Evolutionary conservation across 2,888 invertebrate species (phyloP).

Genomic region (Imbricaverruca yamaguchii): DNA sequence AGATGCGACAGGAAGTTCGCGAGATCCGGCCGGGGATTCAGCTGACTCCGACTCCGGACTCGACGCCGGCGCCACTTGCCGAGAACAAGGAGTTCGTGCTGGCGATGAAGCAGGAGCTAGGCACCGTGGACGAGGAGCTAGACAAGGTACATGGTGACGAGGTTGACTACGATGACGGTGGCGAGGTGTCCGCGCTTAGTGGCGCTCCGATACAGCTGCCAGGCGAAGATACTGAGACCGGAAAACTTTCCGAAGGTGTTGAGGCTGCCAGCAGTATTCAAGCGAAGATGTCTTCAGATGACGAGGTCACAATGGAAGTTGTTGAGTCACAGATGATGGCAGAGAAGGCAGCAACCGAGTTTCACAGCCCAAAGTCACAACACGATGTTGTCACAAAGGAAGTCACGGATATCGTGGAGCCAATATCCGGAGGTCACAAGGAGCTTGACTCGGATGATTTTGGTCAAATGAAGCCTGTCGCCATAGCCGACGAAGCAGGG

Average conservation of each 20-base stretch:
- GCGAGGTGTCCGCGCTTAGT: not conserved
- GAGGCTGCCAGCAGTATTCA: too few relatives aligned
- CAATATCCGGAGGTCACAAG: too few relatives aligned
- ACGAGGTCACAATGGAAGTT: too few relatives aligned
- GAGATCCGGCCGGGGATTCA: constrained; percentile 2
- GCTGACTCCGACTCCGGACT: not conserved
- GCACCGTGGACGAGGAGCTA: constrained; percentile 11
- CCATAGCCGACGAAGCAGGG: too few relatives aligned
- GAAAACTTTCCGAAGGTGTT: too few relatives aligned
- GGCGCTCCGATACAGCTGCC: too few relatives aligned
- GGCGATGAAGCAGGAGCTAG: constrained; percentile 5
- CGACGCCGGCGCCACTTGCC: not conserved
- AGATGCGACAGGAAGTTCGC: not conserved
- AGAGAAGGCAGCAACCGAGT: not conserved
- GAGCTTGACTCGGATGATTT: not conserved
- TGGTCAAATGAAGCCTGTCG: too few relatives aligned
- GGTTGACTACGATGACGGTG: not conserved
- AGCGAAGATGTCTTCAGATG: too few relatives aligned
- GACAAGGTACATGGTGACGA: not conserved
- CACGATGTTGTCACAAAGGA: not conserved
- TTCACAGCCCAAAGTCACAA: not conserved
- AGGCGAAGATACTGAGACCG: too few relatives aligned
- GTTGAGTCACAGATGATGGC: not conserved
- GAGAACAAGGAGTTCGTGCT: not conserved
- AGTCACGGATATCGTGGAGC: not conserved